Percentiles rank a stretch among this genome's conserved stretches.
phyloP scores from a whole-genome alignment of 2,888 invertebrate species.

The Electrophaes corylata region DNA sequence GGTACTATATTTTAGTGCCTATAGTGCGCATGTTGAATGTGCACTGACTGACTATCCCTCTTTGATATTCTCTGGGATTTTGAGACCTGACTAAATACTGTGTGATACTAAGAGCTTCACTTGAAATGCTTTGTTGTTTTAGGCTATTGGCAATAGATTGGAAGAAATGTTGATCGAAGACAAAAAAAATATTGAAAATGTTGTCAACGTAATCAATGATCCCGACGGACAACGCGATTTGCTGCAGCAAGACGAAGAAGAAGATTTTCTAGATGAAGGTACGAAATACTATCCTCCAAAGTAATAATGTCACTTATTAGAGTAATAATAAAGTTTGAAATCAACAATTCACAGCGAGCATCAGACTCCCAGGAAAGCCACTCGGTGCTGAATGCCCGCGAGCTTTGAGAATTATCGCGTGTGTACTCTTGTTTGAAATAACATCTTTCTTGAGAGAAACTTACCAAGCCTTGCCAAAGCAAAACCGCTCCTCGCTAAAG shows the following conservation, averaged over 20 bases:
- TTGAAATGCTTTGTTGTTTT: too few relatives aligned
- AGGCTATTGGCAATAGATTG: constrained; percentile 93
- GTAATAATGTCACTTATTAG: not conserved
- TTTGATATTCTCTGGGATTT: too few relatives aligned
- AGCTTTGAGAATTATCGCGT: constrained; percentile 95
- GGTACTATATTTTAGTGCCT: too few relatives aligned
- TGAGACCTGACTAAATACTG: too few relatives aligned
- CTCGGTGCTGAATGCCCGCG: constrained; percentile 94
- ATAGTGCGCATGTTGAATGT: too few relatives aligned
- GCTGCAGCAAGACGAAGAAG: constrained; percentile 94
- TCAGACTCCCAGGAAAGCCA: constrained; percentile 83
- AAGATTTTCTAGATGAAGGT: constrained; percentile 99
- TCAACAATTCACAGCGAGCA: constrained; percentile 82
- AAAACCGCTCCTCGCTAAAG: constrained; percentile 87
- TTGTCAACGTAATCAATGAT: constrained; percentile 88
- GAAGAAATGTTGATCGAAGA: constrained; percentile 96
- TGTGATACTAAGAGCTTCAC: too few relatives aligned
- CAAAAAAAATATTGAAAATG: constrained; percentile 87
- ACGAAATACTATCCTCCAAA: constrained; percentile 24
- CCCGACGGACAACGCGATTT: constrained; percentile 92
- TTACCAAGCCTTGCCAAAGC: constrained; percentile 93
- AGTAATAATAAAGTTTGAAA: constrained; percentile 27
- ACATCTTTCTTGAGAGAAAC: constrained; percentile 98
- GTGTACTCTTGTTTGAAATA: constrained; percentile 97
- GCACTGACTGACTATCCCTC: too few relatives aligned